phyloP scores from a whole-genome alignment of 2,888 invertebrate species.

The Altica lythri region DNA sequence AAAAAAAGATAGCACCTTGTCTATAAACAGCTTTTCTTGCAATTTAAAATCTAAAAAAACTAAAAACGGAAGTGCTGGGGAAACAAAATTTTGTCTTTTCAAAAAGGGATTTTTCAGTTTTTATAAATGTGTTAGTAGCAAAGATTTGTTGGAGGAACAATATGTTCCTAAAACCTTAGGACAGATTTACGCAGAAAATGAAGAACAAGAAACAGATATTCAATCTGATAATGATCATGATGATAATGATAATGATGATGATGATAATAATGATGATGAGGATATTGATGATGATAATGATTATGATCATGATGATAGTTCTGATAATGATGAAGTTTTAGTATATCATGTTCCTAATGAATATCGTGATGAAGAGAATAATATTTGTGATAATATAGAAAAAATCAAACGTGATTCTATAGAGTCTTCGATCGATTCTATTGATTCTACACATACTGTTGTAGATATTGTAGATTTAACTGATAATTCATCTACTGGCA shows the following conservation, averaged over 20 bases:
- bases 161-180: slow-evolving; percentile 36
- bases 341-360: slow-evolving; percentile 15
- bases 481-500: slow-evolving; percentile 20
- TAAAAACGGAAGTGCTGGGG: slow-evolving; percentile 25
- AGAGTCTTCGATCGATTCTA: slow-evolving; percentile 4
- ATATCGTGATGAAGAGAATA: not conserved
- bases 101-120: slow-evolving; percentile 20
- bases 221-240: too few relatives aligned
- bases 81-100: slow-evolving; percentile 21
- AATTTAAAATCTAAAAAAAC: slow-evolving; percentile 17
- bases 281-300: slow-evolving; percentile 14
- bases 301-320: not conserved
- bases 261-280: too few relatives aligned
- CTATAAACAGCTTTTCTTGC: slow-evolving; percentile 13
- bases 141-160: not conserved
- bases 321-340: slow-evolving; percentile 14
- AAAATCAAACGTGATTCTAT: slow-evolving; percentile 6
- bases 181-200: slow-evolving; percentile 37
- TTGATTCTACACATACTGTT: slow-evolving; percentile 7
- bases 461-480: slow-evolving; percentile 3
- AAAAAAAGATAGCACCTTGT: slow-evolving; percentile 24
- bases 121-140: slow-evolving; percentile 17
- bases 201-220: too few relatives aligned
- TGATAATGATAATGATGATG: slow-evolving; percentile 11
- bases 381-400: not conserved